These are phyloP conservation scores for Melanerpes aurifrons DNA, from an alignment of 2,113 vertebrate species.

Conservation along the genomic window DNA sequence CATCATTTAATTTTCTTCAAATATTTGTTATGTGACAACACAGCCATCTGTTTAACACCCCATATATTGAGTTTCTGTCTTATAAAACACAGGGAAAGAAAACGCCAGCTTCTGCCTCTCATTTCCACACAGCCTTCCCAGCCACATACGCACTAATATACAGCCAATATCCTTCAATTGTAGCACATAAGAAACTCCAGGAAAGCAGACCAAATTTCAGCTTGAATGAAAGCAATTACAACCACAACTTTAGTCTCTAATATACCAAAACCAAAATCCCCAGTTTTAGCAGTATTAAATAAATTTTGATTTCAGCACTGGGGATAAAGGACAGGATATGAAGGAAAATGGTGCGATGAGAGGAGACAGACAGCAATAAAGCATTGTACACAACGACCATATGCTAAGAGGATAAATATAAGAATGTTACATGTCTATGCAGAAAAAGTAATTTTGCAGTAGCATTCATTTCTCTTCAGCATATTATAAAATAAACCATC, in stretches of 20 bases:
- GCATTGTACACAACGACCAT: background rate
- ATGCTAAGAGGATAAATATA: background rate
- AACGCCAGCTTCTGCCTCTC: slow-evolving; percentile 30
- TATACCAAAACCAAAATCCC: background rate
- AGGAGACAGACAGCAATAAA: background rate
- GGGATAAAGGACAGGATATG: background rate
- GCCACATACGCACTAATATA: background rate
- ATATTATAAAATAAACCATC: background rate
- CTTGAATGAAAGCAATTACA: background rate
- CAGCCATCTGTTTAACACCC: slow-evolving; percentile 50
- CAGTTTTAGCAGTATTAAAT: background rate
- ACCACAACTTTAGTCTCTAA: background rate
- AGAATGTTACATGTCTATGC: background rate
- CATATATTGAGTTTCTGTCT: slow-evolving; percentile 46
- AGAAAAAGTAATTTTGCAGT: background rate
- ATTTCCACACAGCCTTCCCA: slow-evolving; percentile 8
- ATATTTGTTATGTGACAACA: slow-evolving; percentile 58
- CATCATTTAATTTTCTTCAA: slow-evolving; percentile 61
- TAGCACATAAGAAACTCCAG: background rate
- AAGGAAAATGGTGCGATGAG: background rate
- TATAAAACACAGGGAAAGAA: slow-evolving; percentile 38
- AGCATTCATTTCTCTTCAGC: background rate
- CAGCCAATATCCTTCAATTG: background rate
- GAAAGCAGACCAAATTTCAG: background rate
- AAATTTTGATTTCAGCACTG: background rate